Conservation (phyloP, 1,140 invertebrate genomes). For the Aphelenchoides fujianensis region DNA sequence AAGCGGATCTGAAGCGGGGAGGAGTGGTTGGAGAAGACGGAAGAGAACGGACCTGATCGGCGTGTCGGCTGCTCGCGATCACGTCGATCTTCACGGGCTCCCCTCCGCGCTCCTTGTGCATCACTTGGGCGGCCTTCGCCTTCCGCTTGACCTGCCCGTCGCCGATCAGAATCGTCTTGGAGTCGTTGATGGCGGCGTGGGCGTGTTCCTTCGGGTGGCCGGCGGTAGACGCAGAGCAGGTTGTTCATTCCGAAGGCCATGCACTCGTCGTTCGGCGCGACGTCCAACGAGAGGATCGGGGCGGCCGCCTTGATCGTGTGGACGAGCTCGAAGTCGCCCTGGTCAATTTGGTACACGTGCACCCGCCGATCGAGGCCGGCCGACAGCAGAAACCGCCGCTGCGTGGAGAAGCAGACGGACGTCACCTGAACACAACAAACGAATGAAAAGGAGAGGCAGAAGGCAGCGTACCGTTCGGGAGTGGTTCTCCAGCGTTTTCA, state of each 20-base stretch:
- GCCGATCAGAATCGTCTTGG: background rate
- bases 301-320: conserved; percentile 86
- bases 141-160: background rate
- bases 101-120: conserved; percentile 11
- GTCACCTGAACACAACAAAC: conserved; percentile 46
- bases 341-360: conserved; percentile 78
- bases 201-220: conserved; percentile 66
- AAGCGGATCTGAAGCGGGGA: conserved; percentile 34
- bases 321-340: conserved; percentile 78
- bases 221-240: conserved; percentile 77
- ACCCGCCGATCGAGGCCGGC: conserved; percentile 84
- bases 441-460: conserved; percentile 57
- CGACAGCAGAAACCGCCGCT: conserved; percentile 78
- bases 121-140: background rate
- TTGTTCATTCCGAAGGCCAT: conserved; percentile 81
- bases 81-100: conserved; percentile 19
- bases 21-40: conserved; percentile 16
- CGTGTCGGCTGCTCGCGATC: conserved; percentile 20
- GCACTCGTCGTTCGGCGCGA: conserved; percentile 76
- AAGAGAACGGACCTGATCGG: conserved; percentile 22
- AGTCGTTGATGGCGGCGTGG: background rate
- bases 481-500: conserved; percentile 74
- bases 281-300: conserved; percentile 79
- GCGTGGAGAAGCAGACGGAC: conserved; percentile 69
- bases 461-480: conserved; percentile 89